phyloP scores from a whole-genome alignment of 2,888 invertebrate species.

The Dynastes tityus region DNA sequence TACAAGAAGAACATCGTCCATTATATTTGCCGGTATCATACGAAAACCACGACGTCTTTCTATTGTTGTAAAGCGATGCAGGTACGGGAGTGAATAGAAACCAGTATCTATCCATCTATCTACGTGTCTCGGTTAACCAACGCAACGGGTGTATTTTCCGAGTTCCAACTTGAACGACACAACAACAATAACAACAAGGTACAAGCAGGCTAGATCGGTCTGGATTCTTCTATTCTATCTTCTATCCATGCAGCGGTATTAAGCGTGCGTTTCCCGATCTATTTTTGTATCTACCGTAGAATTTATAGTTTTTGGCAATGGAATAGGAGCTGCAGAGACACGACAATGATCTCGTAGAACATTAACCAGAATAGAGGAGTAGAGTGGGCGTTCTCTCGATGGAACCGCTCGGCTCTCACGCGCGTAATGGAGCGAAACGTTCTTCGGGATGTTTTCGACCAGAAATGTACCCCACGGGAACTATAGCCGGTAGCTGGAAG shows the following conservation, averaged over 20 bases:
- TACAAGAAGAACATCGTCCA: background rate
- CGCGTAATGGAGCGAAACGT: constrained; percentile 57
- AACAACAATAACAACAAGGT: too few relatives aligned
- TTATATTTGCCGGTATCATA: background rate
- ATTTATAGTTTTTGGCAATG: constrained; percentile 62
- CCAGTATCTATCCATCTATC: constrained; percentile 56
- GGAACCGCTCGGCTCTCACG: constrained; percentile 52
- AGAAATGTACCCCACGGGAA: constrained; percentile 44
- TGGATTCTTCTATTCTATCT: constrained; percentile 51
- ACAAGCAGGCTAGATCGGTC: background rate
- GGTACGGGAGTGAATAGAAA: constrained; percentile 46
- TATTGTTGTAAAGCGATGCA: constrained; percentile 16
- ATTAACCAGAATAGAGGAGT: constrained; percentile 60
- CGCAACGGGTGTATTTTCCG: constrained; percentile 62
- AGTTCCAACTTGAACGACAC: too few relatives aligned
- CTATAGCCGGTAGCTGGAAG: constrained; percentile 7
- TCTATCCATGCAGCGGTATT: constrained; percentile 61
- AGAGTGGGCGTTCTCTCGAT: constrained; percentile 63
- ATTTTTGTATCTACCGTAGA: constrained; percentile 61
- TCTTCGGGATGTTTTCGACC: constrained; percentile 44
- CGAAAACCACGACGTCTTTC: constrained; percentile 2
- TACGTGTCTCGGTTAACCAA: constrained; percentile 33
- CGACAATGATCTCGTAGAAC: constrained; percentile 59
- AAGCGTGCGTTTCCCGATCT: constrained; percentile 59
- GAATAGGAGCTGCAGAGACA: constrained; percentile 56